A percentile compares a stretch with the other conserved stretches of the same genome.
phyloP scores from a whole-genome alignment of 2,797 vertebrate species.

The Etheostoma perlongum region DNA sequence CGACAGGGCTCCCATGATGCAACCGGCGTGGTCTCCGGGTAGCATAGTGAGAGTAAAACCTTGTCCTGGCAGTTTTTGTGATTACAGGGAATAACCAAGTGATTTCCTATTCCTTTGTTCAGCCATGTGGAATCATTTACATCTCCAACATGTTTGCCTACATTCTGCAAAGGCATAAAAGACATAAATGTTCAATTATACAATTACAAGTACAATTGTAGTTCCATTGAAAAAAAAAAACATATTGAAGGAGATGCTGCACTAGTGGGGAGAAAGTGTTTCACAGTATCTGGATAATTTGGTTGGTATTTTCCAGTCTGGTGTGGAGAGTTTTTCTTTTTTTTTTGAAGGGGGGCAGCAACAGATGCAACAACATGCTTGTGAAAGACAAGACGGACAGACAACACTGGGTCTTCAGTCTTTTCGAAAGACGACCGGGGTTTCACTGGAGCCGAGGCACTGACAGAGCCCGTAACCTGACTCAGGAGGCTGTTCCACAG shows the following conservation, averaged over 20 bases:
- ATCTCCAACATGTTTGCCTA: conserved; percentile 13
- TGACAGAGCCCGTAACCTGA: conserved; percentile 73
- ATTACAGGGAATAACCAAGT: conserved; percentile 45
- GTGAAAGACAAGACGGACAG: conserved; percentile 72
- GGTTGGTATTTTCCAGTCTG: conserved; percentile 58
- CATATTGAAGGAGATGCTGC: conserved; percentile 30
- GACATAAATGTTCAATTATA: conserved; percentile 16
- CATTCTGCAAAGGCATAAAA: conserved; percentile 26
- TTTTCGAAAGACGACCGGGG: conserved; percentile 55
- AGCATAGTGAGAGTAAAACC: conserved; percentile 12
- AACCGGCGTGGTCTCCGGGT: conserved; percentile 27
- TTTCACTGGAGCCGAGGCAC: conserved; percentile 61
- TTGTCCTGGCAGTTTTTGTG: conserved; percentile 22
- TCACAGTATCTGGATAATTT: conserved; percentile 53
- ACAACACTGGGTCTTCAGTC: conserved; percentile 71
- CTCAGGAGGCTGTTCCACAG: conserved; percentile 61
- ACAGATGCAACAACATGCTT: conserved; percentile 71
- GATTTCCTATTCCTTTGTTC: conserved; percentile 14
- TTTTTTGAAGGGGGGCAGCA: conserved; percentile 1
- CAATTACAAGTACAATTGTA: conserved; percentile 15
- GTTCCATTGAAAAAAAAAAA: conserved; percentile 49
- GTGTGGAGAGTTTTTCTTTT: background rate
- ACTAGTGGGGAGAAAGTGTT: conserved; percentile 41
- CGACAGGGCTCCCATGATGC: conserved; percentile 25
- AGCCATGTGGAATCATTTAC: conserved; percentile 52